Evolutionary conservation across 2,113 vertebrate species (phyloP), one percentile per base, ranked within the genome.

Genomic region (Pongo pygmaeus): DNA sequence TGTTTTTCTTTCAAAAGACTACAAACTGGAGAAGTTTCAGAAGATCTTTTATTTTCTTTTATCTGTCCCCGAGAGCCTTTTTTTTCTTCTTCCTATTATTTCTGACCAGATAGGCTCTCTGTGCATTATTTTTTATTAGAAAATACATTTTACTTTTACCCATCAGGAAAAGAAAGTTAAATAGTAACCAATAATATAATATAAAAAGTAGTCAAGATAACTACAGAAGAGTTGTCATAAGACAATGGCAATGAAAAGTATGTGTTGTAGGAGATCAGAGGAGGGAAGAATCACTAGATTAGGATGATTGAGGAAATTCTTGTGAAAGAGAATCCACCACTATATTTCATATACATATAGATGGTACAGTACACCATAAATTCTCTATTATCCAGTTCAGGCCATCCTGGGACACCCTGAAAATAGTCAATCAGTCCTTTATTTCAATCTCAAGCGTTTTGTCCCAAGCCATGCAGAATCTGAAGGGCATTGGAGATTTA

Each of bases 371-470:
- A 75, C 11, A 88, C 2, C 55, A 52, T 52, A 80, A 12, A 93
- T 52, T 43, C 25, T 75, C 40, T 40, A 6, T 81, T 79, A 43
- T 83, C 50, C 61, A 72, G 6, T 46, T 52, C 27, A 52, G 3
- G 57, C 11, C 50, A 74, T 87, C 22, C 4, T 30, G 25, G 46
- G 13, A 67, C 43, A 84, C 57, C 25, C 27, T 32, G 25, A 61
- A 67, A 67, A 64, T 35, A 94, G 35, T 90, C 46, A 17, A 9
- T 93, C 22, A n/a, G 30, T 52, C 83, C 12, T 83, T 86, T 83
- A 96, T 48, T 57, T 61, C 57, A 77, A 38, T 93, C 86, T 87
- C 52, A 88, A 94, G 46, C 18, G 72, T 87, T 70, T 92, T 72
- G 32, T 84, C 78, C 32, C 75, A 79, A 72, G 27, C 27, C 35